Evolutionary conservation across 2,797 vertebrate species (phyloP).

Genomic region (Coregonus suidteri): DNA sequence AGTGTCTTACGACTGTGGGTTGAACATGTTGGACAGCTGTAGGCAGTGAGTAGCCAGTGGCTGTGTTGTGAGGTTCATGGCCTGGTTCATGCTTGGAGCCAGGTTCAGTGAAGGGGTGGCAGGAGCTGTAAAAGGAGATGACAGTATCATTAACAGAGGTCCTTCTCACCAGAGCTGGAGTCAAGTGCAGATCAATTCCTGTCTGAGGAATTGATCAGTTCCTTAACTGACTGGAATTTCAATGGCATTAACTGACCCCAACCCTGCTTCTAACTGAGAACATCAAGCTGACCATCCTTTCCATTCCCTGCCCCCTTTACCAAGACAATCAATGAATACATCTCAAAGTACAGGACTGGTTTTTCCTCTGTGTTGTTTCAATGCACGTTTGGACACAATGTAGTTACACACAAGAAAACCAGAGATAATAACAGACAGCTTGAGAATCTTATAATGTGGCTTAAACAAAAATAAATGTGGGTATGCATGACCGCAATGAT

Average conservation of each 20-base stretch:
- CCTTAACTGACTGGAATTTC: neutral
- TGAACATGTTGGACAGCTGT: constrained; percentile 98
- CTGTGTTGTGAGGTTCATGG: constrained; percentile 84
- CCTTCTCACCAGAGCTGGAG: neutral
- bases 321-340: neutral
- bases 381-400: neutral
- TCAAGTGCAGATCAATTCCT: neutral
- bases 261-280: neutral
- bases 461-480: neutral
- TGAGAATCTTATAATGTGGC: neutral
- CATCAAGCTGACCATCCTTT: neutral
- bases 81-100: constrained; percentile 66
- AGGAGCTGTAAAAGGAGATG: constrained; percentile 54
- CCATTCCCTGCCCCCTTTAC: neutral
- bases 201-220: neutral
- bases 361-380: neutral
- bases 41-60: constrained; percentile 97
- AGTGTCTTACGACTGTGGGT: constrained; percentile 91
- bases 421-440: neutral
- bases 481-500: neutral
- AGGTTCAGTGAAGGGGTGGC: constrained; percentile 58
- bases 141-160: neutral
- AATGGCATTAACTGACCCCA: neutral
- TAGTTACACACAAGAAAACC: neutral
- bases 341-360: neutral